Evolutionary conservation across 2,797 vertebrate species (phyloP).

Genomic region (Acipenser ruthenus): DNA sequence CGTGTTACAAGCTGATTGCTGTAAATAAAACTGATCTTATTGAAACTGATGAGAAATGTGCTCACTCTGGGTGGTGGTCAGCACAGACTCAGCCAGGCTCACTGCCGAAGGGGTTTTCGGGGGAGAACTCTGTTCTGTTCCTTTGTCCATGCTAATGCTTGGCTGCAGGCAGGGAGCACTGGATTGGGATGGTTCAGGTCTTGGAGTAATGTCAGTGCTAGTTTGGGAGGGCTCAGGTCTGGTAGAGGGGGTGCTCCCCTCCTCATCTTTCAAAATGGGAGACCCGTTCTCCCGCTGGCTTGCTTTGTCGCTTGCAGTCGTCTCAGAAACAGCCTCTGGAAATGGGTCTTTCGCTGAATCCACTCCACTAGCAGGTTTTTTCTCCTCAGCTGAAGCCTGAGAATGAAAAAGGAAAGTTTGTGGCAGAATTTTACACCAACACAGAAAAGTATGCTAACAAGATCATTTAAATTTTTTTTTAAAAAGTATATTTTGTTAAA

Average conservation of each 20-base stretch:
- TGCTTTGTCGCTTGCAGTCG: conserved; percentile 14
- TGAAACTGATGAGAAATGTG: neutral
- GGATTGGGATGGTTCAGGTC: conserved; percentile 9
- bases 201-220: conserved; percentile 12
- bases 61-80: conserved; percentile 65
- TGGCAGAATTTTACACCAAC: neutral
- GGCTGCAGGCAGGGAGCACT: conserved; percentile 28
- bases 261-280: conserved; percentile 17
- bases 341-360: conserved; percentile 14
- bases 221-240: conserved; percentile 21
- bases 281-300: conserved; percentile 18
- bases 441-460: neutral
- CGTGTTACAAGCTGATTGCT: no score
- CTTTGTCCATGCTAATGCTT: conserved; percentile 25
- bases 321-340: conserved; percentile 22
- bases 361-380: conserved; percentile 2
- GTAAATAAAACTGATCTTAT: no score
- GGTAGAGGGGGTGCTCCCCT: conserved; percentile 19
- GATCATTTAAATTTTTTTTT: neutral
- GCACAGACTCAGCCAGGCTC: conserved; percentile 70
- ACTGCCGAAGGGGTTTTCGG: conserved; percentile 61
- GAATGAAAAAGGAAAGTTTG: neutral
- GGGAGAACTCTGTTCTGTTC: conserved; percentile 47
- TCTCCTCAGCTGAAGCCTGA: conserved; percentile 32
- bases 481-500: conserved; percentile 1